These are phyloP conservation scores for Agelastica alni DNA, from an alignment of 2,888 invertebrate species.

Conservation along the genomic window DNA sequence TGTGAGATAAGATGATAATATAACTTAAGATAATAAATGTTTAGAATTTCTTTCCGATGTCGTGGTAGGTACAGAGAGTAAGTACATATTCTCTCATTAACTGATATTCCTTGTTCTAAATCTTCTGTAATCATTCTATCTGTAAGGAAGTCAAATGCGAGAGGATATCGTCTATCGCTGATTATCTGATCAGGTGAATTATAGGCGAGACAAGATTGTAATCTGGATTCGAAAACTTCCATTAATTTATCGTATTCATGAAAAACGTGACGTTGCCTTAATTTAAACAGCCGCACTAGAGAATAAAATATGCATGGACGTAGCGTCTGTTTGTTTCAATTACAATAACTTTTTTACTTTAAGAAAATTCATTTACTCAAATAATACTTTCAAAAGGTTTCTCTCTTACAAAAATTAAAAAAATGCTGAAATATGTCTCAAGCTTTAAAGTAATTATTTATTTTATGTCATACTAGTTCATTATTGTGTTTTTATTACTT, in stretches of 20 bases:
- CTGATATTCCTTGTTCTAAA: slow-evolving; percentile 11
- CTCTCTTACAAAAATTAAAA: too few relatives aligned
- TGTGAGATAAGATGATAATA: too few relatives aligned
- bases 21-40: too few relatives aligned
- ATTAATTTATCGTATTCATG: slow-evolving; percentile 34
- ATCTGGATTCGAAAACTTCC: slow-evolving; percentile 29
- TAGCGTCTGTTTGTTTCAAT: neutral
- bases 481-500: too few relatives aligned
- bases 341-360: too few relatives aligned
- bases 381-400: too few relatives aligned
- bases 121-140: slow-evolving; percentile 23
- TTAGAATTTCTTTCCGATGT: too few relatives aligned
- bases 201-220: slow-evolving; percentile 27
- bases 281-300: slow-evolving; percentile 30
- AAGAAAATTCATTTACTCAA: too few relatives aligned
- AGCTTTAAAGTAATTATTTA: too few relatives aligned
- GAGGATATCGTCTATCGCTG: slow-evolving; percentile 23
- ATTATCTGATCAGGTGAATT: slow-evolving; percentile 29
- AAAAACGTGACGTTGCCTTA: slow-evolving; percentile 36
- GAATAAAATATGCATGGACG: slow-evolving; percentile 14
- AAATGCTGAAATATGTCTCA: too few relatives aligned
- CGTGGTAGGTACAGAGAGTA: neutral
- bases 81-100: slow-evolving; percentile 4
- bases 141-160: slow-evolving; percentile 10
- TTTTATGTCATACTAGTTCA: too few relatives aligned